Conservation (phyloP, 2,797 vertebrate species). For the Poeciliopsis infans region DNA sequence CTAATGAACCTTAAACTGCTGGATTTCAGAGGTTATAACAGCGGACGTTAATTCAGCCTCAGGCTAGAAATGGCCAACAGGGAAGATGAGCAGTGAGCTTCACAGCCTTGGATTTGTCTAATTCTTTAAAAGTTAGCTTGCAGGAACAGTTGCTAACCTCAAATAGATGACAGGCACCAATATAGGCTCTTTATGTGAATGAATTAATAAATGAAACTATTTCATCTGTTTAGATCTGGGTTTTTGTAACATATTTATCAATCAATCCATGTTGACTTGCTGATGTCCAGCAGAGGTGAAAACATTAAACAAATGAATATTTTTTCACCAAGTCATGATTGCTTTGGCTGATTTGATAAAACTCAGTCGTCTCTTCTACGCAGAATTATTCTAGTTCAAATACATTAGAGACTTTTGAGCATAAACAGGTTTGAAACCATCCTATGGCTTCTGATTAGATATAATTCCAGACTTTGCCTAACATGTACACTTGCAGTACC, state of each 20-base stretch:
- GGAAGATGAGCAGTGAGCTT: not conserved
- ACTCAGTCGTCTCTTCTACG: not conserved
- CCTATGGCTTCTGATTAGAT: not conserved
- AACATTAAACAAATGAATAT: not conserved
- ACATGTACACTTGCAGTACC: no score
- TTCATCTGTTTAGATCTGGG: not conserved
- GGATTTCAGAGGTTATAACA: not conserved
- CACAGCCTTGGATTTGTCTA: not conserved
- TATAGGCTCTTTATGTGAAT: not conserved
- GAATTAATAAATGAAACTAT: not conserved
- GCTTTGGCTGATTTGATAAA: not conserved
- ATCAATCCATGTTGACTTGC: not conserved
- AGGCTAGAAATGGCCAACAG: not conserved
- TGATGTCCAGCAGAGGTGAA: not conserved
- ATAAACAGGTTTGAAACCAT: no score
- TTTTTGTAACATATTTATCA: not conserved
- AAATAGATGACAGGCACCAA: not conserved
- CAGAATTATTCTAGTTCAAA: not conserved
- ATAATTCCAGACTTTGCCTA: not conserved
- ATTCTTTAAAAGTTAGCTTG: not conserved
- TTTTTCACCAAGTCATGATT: not conserved
- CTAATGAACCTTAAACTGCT: not conserved
- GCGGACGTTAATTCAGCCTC: not conserved
- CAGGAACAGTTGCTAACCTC: not conserved
- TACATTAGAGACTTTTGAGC: no score